These are phyloP conservation scores for Eptesicus fuscus DNA, from an alignment of 2,113 vertebrate species.

Conservation along the genomic window DNA sequence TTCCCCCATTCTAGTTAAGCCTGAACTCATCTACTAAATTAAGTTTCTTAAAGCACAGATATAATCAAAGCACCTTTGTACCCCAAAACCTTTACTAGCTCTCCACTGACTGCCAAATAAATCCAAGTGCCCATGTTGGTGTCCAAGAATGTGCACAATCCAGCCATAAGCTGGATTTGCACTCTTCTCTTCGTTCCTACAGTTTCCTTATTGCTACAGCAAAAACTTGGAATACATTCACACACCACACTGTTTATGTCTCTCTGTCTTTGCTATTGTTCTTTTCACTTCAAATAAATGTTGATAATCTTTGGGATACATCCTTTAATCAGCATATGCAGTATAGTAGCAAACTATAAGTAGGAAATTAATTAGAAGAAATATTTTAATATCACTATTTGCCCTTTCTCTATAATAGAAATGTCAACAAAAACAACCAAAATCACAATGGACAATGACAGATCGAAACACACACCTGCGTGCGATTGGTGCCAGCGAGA, in stretches of 20 bases:
- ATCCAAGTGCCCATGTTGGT: neutral
- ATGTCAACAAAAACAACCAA: no score
- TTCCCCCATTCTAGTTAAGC: neutral
- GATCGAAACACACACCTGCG: no score
- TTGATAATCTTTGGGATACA: conserved; percentile 5
- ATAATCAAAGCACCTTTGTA: neutral
- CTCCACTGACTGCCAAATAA: neutral
- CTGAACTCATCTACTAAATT: neutral
- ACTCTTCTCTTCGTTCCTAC: neutral
- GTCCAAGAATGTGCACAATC: neutral
- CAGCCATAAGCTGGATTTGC: neutral
- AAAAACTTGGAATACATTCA: neutral
- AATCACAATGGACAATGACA: no score
- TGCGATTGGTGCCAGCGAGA: no score
- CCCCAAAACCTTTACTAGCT: neutral
- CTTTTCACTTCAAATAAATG: neutral
- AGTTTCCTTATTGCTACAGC: neutral
- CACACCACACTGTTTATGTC: neutral
- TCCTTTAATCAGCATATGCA: neutral
- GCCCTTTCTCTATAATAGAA: no score
- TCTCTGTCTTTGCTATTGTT: neutral
- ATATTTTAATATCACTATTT: no score
- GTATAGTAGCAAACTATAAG: neutral
- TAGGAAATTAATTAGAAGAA: no score
- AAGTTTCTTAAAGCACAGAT: neutral